phyloP scores from a whole-genome alignment of 1,140 invertebrate species.

The Drosophila bifasciata region DNA sequence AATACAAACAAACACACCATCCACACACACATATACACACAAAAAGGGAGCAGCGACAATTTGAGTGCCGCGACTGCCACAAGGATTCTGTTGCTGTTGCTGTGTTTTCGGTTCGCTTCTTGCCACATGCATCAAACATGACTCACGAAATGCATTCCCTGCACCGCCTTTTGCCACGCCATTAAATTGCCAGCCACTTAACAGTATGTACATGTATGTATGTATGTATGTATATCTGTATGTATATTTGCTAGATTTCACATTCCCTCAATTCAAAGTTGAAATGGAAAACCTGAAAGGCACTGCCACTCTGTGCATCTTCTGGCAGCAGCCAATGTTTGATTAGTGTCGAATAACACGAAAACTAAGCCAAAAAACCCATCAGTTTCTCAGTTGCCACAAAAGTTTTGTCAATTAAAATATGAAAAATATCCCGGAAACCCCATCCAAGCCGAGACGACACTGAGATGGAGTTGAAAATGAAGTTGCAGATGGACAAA shows the following conservation, averaged over 20 bases:
- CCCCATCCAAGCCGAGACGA: conserved; percentile 26
- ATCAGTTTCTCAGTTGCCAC: conserved; percentile 68
- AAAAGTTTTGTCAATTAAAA: conserved; percentile 82
- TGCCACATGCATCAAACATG: conserved; percentile 65
- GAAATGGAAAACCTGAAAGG: conserved; percentile 18
- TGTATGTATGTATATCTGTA: no score
- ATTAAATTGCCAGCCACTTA: conserved; percentile 48
- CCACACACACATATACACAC: background rate
- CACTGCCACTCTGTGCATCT: background rate
- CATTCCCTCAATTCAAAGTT: conserved; percentile 68
- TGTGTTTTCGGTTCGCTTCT: conserved; percentile 11
- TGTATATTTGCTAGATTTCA: conserved; percentile 20
- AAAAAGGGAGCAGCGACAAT: conserved; percentile 38
- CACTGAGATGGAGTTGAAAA: conserved; percentile 3
- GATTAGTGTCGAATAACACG: conserved; percentile 58
- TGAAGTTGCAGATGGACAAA: conserved; percentile 10
- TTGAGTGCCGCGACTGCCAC: conserved; percentile 58
- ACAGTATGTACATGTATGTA: conserved; percentile 25
- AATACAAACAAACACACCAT: background rate
- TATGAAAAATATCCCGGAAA: conserved; percentile 72
- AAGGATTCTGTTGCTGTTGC: conserved; percentile 19
- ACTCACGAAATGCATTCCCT: conserved; percentile 41
- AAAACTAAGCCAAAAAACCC: conserved; percentile 65
- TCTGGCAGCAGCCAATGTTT: conserved; percentile 26
- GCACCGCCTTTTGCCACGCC: conserved; percentile 15